Percentiles rank a stretch among this genome's conserved stretches.
Evolutionary conservation across 2,888 invertebrate species (phyloP).

Genomic region (Celastrina argiolus): DNA sequence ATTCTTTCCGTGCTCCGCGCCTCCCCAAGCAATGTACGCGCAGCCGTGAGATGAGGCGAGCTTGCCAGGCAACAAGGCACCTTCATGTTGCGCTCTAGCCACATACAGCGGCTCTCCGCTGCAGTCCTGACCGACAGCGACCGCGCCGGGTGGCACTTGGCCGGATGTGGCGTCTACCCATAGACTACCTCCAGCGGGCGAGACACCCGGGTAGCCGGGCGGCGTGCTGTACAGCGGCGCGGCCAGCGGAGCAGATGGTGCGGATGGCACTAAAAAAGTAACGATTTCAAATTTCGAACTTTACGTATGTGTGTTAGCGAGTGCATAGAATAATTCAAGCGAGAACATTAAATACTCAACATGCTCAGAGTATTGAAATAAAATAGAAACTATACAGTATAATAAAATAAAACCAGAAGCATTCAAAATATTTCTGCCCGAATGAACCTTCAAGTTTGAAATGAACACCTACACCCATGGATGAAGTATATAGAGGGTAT

Average conservation of each 20-base stretch:
- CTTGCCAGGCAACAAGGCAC: slow-evolving; percentile 89
- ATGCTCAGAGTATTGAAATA: no score
- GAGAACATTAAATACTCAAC: no score
- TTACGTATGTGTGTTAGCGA: background rate
- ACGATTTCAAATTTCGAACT: background rate
- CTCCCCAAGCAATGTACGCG: slow-evolving; percentile 90
- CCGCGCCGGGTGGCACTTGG: slow-evolving; percentile 83
- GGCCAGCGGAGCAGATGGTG: slow-evolving; percentile 57
- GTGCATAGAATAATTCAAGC: background rate
- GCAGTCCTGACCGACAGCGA: slow-evolving; percentile 80
- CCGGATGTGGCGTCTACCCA: slow-evolving; percentile 81
- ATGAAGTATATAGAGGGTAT: no score
- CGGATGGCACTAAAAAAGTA: slow-evolving; percentile 34
- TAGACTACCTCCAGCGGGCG: slow-evolving; percentile 52
- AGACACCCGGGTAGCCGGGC: slow-evolving; percentile 45
- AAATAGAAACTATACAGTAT: no score
- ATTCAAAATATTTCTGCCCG: no score
- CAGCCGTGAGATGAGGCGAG: slow-evolving; percentile 86
- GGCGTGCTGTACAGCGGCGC: slow-evolving; percentile 56
- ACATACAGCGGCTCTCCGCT: slow-evolving; percentile 81
- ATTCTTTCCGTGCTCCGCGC: slow-evolving; percentile 84
- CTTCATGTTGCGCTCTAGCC: slow-evolving; percentile 86
- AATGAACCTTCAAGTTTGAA: no score
- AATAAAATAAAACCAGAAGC: no score
- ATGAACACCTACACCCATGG: no score